Conservation (phyloP, 2,113 vertebrate species). For the Cephalopterus ornatus region DNA sequence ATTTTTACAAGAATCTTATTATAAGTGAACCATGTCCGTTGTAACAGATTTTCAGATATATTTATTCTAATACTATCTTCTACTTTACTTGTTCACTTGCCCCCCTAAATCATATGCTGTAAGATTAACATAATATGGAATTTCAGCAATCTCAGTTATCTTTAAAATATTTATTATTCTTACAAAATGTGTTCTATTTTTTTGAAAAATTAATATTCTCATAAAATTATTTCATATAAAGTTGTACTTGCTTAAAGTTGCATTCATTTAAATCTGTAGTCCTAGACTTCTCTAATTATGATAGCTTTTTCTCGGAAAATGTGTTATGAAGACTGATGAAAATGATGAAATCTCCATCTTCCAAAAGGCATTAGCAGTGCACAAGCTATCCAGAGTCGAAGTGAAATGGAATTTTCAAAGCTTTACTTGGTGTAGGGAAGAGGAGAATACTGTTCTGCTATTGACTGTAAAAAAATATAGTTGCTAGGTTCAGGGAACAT, state of each 20-base stretch:
- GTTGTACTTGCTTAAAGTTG: background rate
- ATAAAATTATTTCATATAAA: background rate
- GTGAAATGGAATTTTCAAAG: background rate
- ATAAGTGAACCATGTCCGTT: background rate
- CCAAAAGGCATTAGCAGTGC: background rate
- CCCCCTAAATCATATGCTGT: background rate
- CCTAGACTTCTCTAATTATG: background rate
- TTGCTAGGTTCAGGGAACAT: background rate
- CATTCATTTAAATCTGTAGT: background rate
- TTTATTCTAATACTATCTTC: background rate
- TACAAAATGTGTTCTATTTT: background rate
- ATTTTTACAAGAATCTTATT: background rate
- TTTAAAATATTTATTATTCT: background rate
- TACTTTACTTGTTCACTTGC: background rate
- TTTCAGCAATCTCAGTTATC: background rate
- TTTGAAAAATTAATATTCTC: background rate
- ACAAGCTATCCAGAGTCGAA: background rate
- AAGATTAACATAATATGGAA: background rate
- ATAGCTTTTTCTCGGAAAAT: background rate
- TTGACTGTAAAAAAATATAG: background rate
- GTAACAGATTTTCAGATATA: background rate
- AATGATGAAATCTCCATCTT: background rate
- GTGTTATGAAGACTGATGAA: background rate
- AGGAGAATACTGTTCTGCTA: background rate
- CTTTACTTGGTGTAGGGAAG: background rate